These are phyloP conservation scores for Engraulis encrasicolus DNA, from an alignment of 2,113 vertebrate species.

Conservation along the genomic window DNA sequence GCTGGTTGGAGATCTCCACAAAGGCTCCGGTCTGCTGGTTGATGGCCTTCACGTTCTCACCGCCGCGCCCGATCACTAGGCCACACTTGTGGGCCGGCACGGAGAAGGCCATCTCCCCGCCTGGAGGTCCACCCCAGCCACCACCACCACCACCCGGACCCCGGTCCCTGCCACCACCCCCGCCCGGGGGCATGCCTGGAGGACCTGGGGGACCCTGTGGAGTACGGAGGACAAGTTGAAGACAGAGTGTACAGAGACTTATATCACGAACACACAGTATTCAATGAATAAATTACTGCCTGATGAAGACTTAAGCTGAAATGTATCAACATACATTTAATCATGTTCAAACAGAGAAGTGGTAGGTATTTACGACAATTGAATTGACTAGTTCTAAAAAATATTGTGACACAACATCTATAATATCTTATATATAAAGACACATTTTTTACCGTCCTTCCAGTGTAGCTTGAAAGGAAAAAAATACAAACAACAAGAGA, in stretches of 20 bases:
- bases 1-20: constrained; percentile 90
- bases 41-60: constrained; percentile 91
- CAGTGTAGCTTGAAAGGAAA: neutral
- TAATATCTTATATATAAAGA: too few species aligned
- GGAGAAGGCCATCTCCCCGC: constrained; percentile 89
- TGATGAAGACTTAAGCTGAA: too few species aligned
- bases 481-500: neutral
- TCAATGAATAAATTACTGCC: too few species aligned
- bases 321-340: too few species aligned
- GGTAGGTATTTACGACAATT: too few species aligned
- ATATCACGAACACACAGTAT: too few species aligned
- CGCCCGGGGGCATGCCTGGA: constrained; percentile 85
- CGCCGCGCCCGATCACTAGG: constrained; percentile 92
- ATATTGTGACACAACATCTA: too few species aligned
- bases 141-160: constrained; percentile 85
- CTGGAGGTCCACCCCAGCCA: constrained; percentile 84
- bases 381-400: too few species aligned
- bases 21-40: constrained; percentile 93
- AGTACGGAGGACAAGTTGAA: neutral
- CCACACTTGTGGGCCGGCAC: constrained; percentile 93
- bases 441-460: neutral
- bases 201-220: constrained; percentile 82
- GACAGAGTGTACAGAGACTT: too few species aligned
- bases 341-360: too few species aligned
- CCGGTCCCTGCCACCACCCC: constrained; percentile 79